A percentile compares a stretch with the other conserved stretches of the same genome.
Evolutionary conservation across 2,888 invertebrate species (phyloP).

Genomic region (Galerucella nymphaeae): DNA sequence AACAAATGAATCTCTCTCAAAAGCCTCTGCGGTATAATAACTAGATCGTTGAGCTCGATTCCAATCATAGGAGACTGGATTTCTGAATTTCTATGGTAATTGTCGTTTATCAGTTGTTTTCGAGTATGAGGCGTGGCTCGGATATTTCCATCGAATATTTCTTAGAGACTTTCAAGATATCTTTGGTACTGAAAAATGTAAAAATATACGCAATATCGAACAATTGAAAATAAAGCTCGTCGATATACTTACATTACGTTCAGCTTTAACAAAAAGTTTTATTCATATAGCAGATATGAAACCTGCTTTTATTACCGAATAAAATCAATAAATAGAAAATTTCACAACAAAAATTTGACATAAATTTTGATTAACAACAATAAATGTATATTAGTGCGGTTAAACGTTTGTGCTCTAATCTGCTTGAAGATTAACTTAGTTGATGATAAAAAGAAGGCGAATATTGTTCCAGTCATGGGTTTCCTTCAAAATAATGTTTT

Average conservation of each 20-base stretch:
- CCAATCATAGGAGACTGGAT: constrained; percentile 42
- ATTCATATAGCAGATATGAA: not conserved
- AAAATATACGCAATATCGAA: not conserved
- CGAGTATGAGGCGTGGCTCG: constrained; percentile 2
- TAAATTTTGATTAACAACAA: too few relatives aligned
- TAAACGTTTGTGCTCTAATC: too few relatives aligned
- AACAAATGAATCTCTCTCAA: constrained; percentile 24
- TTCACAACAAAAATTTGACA: too few relatives aligned
- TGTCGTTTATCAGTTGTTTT: constrained; percentile 36
- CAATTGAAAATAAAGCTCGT: not conserved
- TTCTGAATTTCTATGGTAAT: constrained; percentile 42
- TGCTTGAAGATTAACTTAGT: too few relatives aligned
- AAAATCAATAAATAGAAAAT: too few relatives aligned
- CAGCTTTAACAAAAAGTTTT: not conserved
- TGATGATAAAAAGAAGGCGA: too few relatives aligned
- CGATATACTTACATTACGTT: not conserved
- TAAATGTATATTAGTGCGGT: too few relatives aligned
- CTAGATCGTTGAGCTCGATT: constrained; percentile 38
- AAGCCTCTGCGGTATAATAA: constrained; percentile 32
- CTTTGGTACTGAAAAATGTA: too few relatives aligned
- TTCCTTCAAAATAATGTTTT: too few relatives aligned
- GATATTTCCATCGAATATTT: not conserved
- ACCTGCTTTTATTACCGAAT: not conserved
- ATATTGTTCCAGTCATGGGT: too few relatives aligned
- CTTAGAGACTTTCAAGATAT: not conserved